phyloP scores from a whole-genome alignment of 2,797 vertebrate species.

The Chrysocyon brachyurus region DNA sequence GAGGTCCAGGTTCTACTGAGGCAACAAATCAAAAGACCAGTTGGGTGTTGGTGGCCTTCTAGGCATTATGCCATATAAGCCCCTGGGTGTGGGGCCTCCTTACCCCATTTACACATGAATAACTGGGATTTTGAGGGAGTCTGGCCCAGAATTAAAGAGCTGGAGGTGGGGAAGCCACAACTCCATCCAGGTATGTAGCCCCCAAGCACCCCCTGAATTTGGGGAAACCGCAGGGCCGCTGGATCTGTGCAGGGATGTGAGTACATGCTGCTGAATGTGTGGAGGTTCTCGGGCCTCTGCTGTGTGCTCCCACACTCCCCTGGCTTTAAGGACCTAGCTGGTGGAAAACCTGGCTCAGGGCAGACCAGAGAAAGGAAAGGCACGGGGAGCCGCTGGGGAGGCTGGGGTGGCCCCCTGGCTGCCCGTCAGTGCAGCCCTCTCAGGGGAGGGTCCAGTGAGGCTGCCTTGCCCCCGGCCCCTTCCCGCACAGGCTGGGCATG shows the following conservation, averaged over 20 bases:
- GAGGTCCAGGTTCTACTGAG: neutral
- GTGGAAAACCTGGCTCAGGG: fast-evolving
- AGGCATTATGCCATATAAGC: neutral
- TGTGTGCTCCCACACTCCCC: fast-evolving
- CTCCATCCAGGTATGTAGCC: fast-evolving
- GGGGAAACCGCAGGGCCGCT: neutral
- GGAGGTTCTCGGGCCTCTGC: neutral
- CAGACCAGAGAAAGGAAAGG: neutral
- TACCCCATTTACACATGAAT: neutral
- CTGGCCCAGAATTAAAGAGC: neutral
- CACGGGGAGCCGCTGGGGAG: neutral
- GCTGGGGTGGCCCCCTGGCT: neutral
- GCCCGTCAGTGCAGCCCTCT: too few species aligned
- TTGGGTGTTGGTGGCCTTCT: neutral
- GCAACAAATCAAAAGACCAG: neutral
- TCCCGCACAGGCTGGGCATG: conserved; percentile 95
- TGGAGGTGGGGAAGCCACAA: neutral
- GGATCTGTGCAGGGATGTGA: neutral
- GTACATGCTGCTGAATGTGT: neutral
- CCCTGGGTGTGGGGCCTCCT: neutral
- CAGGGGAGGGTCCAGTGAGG: neutral
- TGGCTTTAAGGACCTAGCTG: neutral
- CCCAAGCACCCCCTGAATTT: neutral
- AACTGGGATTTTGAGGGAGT: neutral
- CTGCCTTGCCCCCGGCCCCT: neutral